phyloP scores from a whole-genome alignment of 2,113 vertebrate species.

The Percopsis transmontana region DNA sequence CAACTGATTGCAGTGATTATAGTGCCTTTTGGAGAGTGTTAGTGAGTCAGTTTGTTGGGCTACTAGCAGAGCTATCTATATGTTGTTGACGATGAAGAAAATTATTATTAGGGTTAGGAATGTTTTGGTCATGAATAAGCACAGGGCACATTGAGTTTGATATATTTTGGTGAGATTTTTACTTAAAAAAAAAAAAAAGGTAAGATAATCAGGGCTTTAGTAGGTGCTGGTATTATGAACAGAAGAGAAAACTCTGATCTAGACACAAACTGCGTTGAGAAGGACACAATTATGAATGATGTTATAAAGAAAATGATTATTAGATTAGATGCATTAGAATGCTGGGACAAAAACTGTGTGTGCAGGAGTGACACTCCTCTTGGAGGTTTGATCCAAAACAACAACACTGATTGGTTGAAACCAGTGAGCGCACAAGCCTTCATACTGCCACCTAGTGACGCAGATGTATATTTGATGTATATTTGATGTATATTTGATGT shows the following conservation, averaged over 20 bases:
- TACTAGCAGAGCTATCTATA: neutral
- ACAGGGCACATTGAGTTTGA: conserved; percentile 3
- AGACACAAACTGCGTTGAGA: neutral
- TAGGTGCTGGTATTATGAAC: neutral
- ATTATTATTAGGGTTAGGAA: neutral
- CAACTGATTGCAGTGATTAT: conserved; percentile 22
- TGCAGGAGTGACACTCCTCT: neutral
- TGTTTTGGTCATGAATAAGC: conserved; percentile 4
- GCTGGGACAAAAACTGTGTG: too few species aligned
- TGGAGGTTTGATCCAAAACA: too few species aligned
- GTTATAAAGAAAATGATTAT: too few species aligned
- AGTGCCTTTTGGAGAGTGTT: conserved; percentile 34
- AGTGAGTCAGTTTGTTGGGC: conserved; percentile 33
- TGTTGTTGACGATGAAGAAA: neutral
- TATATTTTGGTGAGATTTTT: neutral
- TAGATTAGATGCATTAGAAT: too few species aligned
- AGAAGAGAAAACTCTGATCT: neutral
- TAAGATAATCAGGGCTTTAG: conserved; percentile 10
- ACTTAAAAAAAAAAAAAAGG: conserved; percentile 15
- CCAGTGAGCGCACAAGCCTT: too few species aligned
- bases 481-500: too few species aligned
- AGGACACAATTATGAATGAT: neutral
- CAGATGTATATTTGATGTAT: too few species aligned
- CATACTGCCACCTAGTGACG: too few species aligned
- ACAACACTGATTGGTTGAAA: too few species aligned